Base-by-base conservation (phyloP, 2,888 invertebrate species). In the Coecobrya sp. region DNA sequence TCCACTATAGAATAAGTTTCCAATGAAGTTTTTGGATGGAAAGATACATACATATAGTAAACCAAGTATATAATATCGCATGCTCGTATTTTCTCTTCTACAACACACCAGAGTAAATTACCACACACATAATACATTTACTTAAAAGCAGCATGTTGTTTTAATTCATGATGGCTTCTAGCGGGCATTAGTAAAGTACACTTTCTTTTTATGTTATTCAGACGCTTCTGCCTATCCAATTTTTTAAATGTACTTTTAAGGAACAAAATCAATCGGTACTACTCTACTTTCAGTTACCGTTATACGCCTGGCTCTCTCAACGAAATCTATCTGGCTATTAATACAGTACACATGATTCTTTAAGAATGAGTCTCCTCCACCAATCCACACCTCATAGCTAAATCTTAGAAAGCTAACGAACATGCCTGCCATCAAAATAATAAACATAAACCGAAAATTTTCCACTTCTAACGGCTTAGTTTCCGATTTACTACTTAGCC, bases 391-490 rank as follows among this genome's bases (percentile, higher is more conserved):
- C 19, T 87, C 86, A n/a, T 22, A 86, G 8, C 36, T 62, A 42
- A 87, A 87, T 62, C 76, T 59, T 1, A 87, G 22, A 59, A 25
- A 36, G 52, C 85, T 62, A 19, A 90, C 25, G 27, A 30, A 19
- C 4, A 90, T 16, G 3, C 81, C 81, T 7, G 2, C 16, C 55
- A 52, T 11, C 59, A 82, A 42, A n/a, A 89, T 55, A 1, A 82
- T 16, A 59, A 93, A 93, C 36, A 88, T 45, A 55, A 93, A 36
- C 25, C 84, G n/a, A 27, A 93, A 55, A 81, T 93, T 79, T 27
- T 84, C 70, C 1, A 93, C 25, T 81, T 88, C 88, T 16, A 93
- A 65, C 1, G 93, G 85, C 45, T 81, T 85, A 8, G 65, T 65
- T 16, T 82, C 82, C 5, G 11, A 73, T 30, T 65, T 68, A 30